These are phyloP conservation scores for Spicauda simplicius DNA, from an alignment of 2,888 invertebrate species.

Conservation along the genomic window DNA sequence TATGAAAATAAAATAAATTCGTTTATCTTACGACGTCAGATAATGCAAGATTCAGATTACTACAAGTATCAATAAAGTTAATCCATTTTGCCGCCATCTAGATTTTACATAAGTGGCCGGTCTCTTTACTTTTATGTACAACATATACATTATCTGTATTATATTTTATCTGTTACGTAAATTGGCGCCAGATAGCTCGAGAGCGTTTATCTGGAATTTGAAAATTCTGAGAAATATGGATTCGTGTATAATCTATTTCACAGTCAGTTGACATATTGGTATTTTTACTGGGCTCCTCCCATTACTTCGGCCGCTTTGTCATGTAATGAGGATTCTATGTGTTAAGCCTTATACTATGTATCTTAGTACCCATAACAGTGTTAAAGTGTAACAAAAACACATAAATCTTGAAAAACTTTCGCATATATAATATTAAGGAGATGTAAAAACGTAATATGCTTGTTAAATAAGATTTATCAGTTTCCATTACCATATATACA, in stretches of 20 bases:
- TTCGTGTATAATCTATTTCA: conserved; percentile 8
- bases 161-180: conserved; percentile 31
- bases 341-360: no score
- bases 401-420: no score
- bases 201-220: conserved; percentile 21
- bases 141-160: conserved; percentile 24
- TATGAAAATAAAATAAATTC: no score
- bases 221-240: conserved; percentile 6
- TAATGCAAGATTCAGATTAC: neutral
- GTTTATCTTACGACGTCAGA: neutral
- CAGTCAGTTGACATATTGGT: neutral
- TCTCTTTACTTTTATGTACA: conserved; percentile 6
- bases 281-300: no score
- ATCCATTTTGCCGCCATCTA: conserved; percentile 16
- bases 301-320: no score
- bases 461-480: neutral
- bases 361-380: no score
- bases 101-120: conserved; percentile 18
- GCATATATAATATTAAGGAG: no score
- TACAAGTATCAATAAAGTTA: conserved; percentile 1
- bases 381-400: no score
- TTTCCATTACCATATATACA: neutral
- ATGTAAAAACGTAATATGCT: neutral
- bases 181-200: conserved; percentile 24
- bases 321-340: no score